Base-by-base conservation (phyloP, 2,113 vertebrate species). In the Rhipidura dahli region DNA sequence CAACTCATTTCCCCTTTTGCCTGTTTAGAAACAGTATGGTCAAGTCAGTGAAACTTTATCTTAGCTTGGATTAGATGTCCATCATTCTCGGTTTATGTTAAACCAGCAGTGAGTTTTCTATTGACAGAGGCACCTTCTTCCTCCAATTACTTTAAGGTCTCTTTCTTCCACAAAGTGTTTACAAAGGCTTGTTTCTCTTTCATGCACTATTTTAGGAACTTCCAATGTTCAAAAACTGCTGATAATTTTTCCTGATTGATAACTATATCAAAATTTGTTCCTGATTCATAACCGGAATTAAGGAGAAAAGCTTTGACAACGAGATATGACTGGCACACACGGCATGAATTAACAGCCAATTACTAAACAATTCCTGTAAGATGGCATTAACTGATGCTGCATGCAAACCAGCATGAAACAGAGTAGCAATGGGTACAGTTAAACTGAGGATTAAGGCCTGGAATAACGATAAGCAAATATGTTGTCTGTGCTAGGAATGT, bases 1-100 rank as follows among this genome's bases (percentile, higher is more conserved):
- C 72, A 33, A 45, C 59, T 35, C 37, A 56, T 89, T 96, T 96
- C 93, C 82, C 47, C 66, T 94, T 93, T 90, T 90, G 75, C 37
- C 50, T 61, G 20, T 83, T 94, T 59, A 90, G 68, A 90, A 65
- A 76, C 22, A 89, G 27, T 66, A 40, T 2, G 2, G 47, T 57
- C 30, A 89, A 71, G 49, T 60, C 44, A 85, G 21, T 72, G 66
- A 69, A 76, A 84, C 4, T 26, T 73, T 33, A 88, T 13, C 4
- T 82, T 76, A 26, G 40, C 78, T 83, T 90, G 50, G 45, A 56
- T 84, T 65, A 76, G 31, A 56, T 39, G 26, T 50, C 45, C 27
- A 17, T 51, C 37, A 49, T 49, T 79, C 37, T 53, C 78, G 23
- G 40, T 87, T 82, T 69, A 44, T 76, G 22, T 76, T 85, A 69